Percentiles rank a stretch among this genome's conserved stretches.
phyloP scores from a whole-genome alignment of 2,797 vertebrate genomes.

The Coregonus sp. region DNA sequence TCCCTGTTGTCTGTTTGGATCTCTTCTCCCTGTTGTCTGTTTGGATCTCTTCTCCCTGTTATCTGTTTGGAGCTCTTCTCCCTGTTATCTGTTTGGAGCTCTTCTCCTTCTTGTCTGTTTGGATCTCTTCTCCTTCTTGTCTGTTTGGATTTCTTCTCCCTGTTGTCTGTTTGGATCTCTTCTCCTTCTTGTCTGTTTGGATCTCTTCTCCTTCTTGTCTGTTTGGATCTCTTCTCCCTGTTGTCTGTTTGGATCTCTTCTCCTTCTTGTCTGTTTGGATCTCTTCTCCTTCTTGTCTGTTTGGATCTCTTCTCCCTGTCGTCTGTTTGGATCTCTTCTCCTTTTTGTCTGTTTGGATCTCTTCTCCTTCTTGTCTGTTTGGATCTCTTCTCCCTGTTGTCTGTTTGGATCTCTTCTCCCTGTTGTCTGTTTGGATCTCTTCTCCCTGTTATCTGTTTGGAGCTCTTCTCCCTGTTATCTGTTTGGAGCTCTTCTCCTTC shows the following conservation, averaged over 20 bases:
- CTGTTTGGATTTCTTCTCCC: slow-evolving; percentile 64
- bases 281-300: slow-evolving; percentile 61
- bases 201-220: slow-evolving; percentile 56
- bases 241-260: slow-evolving; percentile 67
- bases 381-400: no score
- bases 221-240: slow-evolving; percentile 60
- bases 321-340: slow-evolving; percentile 66
- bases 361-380: no score
- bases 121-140: slow-evolving; percentile 58
- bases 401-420: no score
- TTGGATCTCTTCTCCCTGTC: slow-evolving; percentile 59
- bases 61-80: slow-evolving; percentile 65
- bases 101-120: slow-evolving; percentile 63
- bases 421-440: no score
- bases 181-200: slow-evolving; percentile 56
- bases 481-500: no score
- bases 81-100: slow-evolving; percentile 68
- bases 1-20: slow-evolving; percentile 66
- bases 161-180: slow-evolving; percentile 68
- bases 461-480: no score
- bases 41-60: slow-evolving; percentile 59
- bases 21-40: slow-evolving; percentile 61
- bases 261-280: slow-evolving; percentile 56
- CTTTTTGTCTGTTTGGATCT: slow-evolving; percentile 55
- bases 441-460: no score